These are phyloP conservation scores for Serripes groenlandicus DNA, from an alignment of 2,888 invertebrate genomes.

Conservation along the genomic window DNA sequence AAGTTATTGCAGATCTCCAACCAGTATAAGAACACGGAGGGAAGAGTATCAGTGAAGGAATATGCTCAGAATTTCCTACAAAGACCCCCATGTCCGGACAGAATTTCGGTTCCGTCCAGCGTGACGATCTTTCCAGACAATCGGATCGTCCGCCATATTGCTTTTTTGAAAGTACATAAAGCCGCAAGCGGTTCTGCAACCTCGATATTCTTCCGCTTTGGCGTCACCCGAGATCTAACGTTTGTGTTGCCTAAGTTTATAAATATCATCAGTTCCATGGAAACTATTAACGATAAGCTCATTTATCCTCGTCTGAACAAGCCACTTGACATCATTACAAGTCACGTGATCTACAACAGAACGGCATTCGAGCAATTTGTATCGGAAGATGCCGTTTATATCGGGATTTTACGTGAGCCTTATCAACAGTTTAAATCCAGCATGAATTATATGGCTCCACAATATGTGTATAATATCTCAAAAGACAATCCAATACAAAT, in stretches of 20 bases:
- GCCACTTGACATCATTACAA: constrained; percentile 68
- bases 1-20: constrained; percentile 4
- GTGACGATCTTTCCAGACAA: constrained; percentile 58
- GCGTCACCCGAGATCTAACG: constrained; percentile 56
- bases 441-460: constrained; percentile 68
- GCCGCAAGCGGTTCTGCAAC: constrained; percentile 71
- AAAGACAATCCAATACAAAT: constrained; percentile 56
- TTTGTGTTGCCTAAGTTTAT: constrained; percentile 67
- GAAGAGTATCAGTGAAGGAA: constrained; percentile 20
- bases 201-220: constrained; percentile 70
- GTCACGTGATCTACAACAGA: constrained; percentile 70
- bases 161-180: constrained; percentile 74
- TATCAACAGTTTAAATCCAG: constrained; percentile 71
- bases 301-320: constrained; percentile 62
- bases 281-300: constrained; percentile 50
- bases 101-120: constrained; percentile 44
- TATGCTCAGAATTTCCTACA: constrained; percentile 30
- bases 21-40: background rate
- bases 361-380: constrained; percentile 58
- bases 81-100: constrained; percentile 39
- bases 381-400: constrained; percentile 63
- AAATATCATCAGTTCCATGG: constrained; percentile 61
- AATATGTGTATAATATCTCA: constrained; percentile 61
- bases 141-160: constrained; percentile 65
- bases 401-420: constrained; percentile 73